Evolutionary conservation across 2,888 invertebrate species (phyloP).

Genomic region (Pecten maximus): DNA sequence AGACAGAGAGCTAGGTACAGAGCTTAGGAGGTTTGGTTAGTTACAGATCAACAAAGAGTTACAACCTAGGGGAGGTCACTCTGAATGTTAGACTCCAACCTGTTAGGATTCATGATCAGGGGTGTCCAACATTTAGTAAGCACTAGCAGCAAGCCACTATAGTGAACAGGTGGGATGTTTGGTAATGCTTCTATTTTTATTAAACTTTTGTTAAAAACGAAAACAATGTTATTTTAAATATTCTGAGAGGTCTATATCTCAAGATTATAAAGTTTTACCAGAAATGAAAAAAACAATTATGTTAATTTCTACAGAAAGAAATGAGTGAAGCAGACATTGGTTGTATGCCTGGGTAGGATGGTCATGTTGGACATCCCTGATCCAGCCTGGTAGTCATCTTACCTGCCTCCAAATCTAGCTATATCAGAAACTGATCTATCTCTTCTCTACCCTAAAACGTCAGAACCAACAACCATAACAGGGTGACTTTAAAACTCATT

Average conservation of each 20-base stretch:
- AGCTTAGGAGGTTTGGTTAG: not conserved
- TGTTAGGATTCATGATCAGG: not conserved
- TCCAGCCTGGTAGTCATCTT: not conserved
- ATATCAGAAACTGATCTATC: slow-evolving; percentile 30
- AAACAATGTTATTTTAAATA: not conserved
- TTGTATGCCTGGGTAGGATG: not conserved
- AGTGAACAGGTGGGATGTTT: no score
- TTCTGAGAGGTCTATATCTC: not conserved
- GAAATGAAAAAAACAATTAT: no score
- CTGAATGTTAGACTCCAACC: not conserved
- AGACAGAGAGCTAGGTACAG: not conserved
- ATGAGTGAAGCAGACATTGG: no score
- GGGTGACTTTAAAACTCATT: not conserved
- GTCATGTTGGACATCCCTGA: not conserved
- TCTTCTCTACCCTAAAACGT: slow-evolving; percentile 21
- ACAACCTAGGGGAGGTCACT: slow-evolving; percentile 20
- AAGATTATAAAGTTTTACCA: no score
- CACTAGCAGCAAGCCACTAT: no score
- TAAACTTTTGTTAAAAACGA: not conserved
- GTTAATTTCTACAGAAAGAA: no score
- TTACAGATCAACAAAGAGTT: slow-evolving; percentile 4
- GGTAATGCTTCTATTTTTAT: no score
- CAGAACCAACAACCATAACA: not conserved
- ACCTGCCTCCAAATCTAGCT: slow-evolving; percentile 5
- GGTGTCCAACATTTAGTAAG: not conserved